Percentiles rank a stretch among this genome's conserved stretches.
These are phyloP conservation scores for Isurus oxyrinchus DNA, from an alignment of 2,113 vertebrate species.

Conservation along the genomic window DNA sequence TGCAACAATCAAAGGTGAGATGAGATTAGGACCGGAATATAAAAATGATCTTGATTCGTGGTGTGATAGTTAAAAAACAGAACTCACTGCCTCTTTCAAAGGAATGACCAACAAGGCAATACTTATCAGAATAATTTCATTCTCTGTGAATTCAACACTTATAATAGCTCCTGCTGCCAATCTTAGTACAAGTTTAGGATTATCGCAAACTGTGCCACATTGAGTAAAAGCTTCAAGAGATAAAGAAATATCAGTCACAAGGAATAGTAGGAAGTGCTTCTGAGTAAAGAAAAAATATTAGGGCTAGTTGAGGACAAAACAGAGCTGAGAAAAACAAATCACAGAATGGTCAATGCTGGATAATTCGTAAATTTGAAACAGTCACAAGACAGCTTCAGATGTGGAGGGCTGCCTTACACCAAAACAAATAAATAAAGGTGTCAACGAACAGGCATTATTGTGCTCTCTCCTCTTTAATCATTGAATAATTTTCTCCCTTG, in stretches of 20 bases:
- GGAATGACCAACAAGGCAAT: too few relatives aligned
- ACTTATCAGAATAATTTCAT: too few relatives aligned
- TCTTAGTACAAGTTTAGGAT: neutral
- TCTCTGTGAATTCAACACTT: too few relatives aligned
- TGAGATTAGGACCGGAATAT: neutral
- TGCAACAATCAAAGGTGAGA: neutral
- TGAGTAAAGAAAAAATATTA: too few relatives aligned
- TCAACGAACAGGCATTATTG: neutral
- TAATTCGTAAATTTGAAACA: neutral
- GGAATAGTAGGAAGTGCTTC: too few relatives aligned
- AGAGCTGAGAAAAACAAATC: too few relatives aligned
- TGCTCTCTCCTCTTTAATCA: neutral
- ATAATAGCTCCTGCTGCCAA: neutral
- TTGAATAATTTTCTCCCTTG: neutral
- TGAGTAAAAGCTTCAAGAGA: too few relatives aligned
- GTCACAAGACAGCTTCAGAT: neutral
- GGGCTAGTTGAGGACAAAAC: too few relatives aligned
- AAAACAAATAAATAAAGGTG: neutral
- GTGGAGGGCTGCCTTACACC: neutral
- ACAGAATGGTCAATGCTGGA: neutral
- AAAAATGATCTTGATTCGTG: neutral
- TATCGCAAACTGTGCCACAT: neutral
- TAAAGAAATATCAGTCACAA: too few relatives aligned
- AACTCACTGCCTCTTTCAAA: neutral
- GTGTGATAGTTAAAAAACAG: neutral